Evolutionary conservation across 37 sponge, comb jelly and placozoan species (phyloP), one percentile per base, ranked within the genome.

Genomic region (Aplysina aerophoba): DNA sequence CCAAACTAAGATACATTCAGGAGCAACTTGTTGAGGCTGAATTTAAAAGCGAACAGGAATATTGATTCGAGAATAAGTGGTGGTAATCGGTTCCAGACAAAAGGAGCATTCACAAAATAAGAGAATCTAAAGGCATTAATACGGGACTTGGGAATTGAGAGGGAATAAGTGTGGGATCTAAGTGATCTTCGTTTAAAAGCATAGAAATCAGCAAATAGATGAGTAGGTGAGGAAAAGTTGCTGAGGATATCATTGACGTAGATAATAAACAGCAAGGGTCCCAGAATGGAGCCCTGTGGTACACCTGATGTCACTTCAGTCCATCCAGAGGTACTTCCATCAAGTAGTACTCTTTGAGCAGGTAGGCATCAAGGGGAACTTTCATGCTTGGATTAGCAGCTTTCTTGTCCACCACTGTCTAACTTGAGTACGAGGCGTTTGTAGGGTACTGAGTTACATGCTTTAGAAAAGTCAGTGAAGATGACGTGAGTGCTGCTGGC

Each of bases 381-480:
- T 50, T 81, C 87, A 87, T 4, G 15, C 30, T 0, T 81, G 60
- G 0, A 87, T n/a, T n/a, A n/a, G n/a, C n/a, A 28, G 28, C 68
- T 36, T 0, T 81, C 87, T 13, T 81, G 22, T 12, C 66, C 41
- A 25, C 73, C 82, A 8, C 80, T 81, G 6, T 87, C 81, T 12
- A 87, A 59, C n/a, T 79, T 77, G 27, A 85, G 64, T 1, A 84
- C 37, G 0, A 84, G 56, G 15, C 74, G 56, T 25, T 62, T 16
- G 34, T 85, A 79, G 5, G 86, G 86, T 1, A 85, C 86, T n/a
- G 65, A 60, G 20, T 85, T 79, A 39, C 77, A 85, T 3, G 79
- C 86, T 15, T 85, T 85, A 31, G 86, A 85, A 37, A 87, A 87
- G 59, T 87, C 87, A 15, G 60, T 50, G 59, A 69, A 87, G 0